Conservation (phyloP, 2,888 invertebrate species). For the Masnerella sp. region DNA sequence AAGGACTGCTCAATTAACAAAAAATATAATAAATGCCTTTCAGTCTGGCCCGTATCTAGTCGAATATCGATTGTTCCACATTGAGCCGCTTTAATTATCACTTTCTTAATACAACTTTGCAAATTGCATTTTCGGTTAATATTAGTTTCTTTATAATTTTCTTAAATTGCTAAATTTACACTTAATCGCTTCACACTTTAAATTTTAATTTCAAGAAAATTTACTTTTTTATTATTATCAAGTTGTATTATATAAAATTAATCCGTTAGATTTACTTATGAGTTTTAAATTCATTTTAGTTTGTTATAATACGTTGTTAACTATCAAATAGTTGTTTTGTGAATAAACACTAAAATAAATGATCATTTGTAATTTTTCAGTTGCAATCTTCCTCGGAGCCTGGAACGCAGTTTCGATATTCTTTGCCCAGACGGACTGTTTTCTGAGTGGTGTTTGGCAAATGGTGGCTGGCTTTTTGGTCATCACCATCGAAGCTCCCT, state of each 20-base stretch:
- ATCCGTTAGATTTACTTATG: too few relatives aligned
- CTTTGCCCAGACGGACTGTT: constrained; percentile 81
- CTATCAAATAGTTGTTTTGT: too few relatives aligned
- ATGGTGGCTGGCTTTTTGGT: constrained; percentile 93
- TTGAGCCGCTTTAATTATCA: constrained; percentile 22
- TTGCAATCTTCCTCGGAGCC: constrained; percentile 90
- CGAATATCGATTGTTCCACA: constrained; percentile 24
- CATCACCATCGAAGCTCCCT: constrained; percentile 95
- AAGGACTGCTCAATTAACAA: not conserved
- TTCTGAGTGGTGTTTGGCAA: constrained; percentile 90
- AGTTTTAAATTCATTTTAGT: too few relatives aligned
- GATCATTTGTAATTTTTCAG: constrained; percentile 79
- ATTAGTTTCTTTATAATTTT: not conserved
- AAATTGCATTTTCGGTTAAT: constrained; percentile 3
- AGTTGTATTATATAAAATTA: too few relatives aligned
- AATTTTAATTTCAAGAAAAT: too few relatives aligned
- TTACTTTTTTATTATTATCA: too few relatives aligned
- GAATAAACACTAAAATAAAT: not conserved
- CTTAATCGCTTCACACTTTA: too few relatives aligned
- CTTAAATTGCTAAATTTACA: too few relatives aligned
- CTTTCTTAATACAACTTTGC: not conserved
- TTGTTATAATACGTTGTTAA: too few relatives aligned
- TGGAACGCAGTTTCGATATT: constrained; percentile 86
- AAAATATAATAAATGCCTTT: constrained; percentile 7
- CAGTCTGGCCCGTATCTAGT: not conserved